Percentiles rank a stretch among this genome's conserved stretches.
Evolutionary conservation across 2,888 invertebrate genomes (phyloP).

Genomic region (Drosophila mercatorum): DNA sequence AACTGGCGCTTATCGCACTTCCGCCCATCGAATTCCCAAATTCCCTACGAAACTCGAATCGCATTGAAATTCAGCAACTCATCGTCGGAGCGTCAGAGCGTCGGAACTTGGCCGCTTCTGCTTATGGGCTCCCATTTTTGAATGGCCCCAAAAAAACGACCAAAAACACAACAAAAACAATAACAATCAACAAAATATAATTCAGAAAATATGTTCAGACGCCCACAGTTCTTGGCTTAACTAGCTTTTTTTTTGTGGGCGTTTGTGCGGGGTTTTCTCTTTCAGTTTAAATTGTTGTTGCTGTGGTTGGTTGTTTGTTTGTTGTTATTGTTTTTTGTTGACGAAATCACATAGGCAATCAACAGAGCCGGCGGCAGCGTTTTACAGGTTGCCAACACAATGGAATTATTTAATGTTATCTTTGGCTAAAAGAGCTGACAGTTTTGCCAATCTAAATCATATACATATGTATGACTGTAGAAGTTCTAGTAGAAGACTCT

Average conservation of each 20-base stretch:
- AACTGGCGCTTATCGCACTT: constrained; percentile 51
- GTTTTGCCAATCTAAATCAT: background rate
- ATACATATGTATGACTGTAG: background rate
- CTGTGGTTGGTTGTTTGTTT: background rate
- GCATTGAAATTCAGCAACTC: constrained; percentile 30
- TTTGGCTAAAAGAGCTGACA: background rate
- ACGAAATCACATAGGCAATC: constrained; percentile 46
- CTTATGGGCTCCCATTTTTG: constrained; percentile 14
- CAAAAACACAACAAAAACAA: constrained; percentile 11
- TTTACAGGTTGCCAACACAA: constrained; percentile 36
- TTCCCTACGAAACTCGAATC: background rate
- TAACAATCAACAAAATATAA: constrained; percentile 72
- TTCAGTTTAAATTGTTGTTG: constrained; percentile 24
- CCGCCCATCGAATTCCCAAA: constrained; percentile 55
- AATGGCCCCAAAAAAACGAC: constrained; percentile 16
- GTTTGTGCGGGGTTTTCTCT: constrained; percentile 43
- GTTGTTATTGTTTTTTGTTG: constrained; percentile 22
- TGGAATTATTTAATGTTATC: background rate
- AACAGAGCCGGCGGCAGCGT: constrained; percentile 28
- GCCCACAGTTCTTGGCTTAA: constrained; percentile 58
- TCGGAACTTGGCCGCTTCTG: constrained; percentile 25
- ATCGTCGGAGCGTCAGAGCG: constrained; percentile 23
- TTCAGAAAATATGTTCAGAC: constrained; percentile 76
- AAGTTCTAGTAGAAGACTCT: background rate
- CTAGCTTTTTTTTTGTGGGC: constrained; percentile 52